These are phyloP conservation scores for Halcyon chelicuti DNA, from an alignment of 2,797 vertebrate species.

Conservation along the genomic window DNA sequence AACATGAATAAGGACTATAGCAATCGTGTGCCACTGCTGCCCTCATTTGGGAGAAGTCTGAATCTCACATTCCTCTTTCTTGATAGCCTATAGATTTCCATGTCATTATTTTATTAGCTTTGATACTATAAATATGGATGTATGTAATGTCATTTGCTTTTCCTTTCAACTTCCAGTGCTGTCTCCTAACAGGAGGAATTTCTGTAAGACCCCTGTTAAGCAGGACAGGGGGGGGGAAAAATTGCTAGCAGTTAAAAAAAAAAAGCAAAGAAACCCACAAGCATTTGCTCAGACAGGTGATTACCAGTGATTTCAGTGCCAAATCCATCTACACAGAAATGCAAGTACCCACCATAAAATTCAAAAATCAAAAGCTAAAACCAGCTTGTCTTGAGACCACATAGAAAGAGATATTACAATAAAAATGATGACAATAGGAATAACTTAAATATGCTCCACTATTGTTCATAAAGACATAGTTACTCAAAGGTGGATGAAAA, in stretches of 20 bases:
- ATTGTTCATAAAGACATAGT: not conserved
- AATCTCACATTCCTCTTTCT: not conserved
- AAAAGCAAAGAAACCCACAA: not conserved
- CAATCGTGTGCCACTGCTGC: conserved; percentile 64
- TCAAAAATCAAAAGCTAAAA: not conserved
- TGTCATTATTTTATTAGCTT: not conserved
- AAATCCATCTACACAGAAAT: not conserved
- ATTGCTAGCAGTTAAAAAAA: not conserved
- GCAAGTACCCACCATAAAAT: not conserved
- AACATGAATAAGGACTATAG: not conserved
- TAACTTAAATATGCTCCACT: not conserved
- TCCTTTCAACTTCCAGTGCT: not conserved
- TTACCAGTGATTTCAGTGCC: not conserved
- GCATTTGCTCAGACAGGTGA: not conserved
- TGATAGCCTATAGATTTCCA: not conserved
- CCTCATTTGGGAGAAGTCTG: conserved; percentile 42
- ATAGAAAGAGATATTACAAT: not conserved
- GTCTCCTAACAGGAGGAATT: not conserved
- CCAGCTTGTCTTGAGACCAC: not conserved
- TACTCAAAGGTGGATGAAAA: not conserved
- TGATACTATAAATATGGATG: not conserved
- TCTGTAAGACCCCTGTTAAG: not conserved
- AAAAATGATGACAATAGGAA: not conserved
- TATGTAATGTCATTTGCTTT: not conserved
- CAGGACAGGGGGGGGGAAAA: not conserved